phyloP scores from a whole-genome alignment of 2,113 vertebrate species.

The Lophotis ruficrista region DNA sequence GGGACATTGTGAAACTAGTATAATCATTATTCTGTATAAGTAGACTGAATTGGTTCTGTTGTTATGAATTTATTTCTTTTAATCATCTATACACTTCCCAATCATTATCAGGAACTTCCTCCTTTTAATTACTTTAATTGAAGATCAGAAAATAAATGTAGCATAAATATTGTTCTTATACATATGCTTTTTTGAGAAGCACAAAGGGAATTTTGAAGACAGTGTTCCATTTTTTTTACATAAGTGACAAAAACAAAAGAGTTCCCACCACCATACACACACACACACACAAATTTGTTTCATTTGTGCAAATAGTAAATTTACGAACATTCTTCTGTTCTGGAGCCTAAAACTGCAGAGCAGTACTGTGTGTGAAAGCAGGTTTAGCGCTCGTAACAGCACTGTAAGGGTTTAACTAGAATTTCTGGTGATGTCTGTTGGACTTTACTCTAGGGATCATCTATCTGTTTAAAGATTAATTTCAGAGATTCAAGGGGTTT shows the following conservation, averaged over 20 bases:
- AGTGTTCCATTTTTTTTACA: neutral
- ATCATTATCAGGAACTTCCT: neutral
- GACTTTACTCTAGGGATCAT: slow-evolving; percentile 31
- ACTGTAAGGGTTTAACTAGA: slow-evolving; percentile 29
- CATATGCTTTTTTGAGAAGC: neutral
- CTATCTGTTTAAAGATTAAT: slow-evolving; percentile 76
- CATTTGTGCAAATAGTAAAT: neutral
- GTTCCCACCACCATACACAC: accelerated
- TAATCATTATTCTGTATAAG: neutral
- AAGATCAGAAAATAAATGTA: neutral
- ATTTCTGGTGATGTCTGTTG: slow-evolving; percentile 51
- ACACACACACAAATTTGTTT: neutral
- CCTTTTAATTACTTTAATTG: neutral
- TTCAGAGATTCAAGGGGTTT: slow-evolving; percentile 68
- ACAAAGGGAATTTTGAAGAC: neutral
- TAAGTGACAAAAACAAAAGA: neutral
- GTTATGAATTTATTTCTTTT: neutral
- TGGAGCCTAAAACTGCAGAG: neutral
- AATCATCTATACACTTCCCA: neutral
- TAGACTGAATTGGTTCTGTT: neutral
- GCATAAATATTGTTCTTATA: neutral
- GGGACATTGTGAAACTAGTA: neutral
- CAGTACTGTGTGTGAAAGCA: neutral
- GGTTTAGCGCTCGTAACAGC: neutral
- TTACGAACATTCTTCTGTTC: neutral